phyloP scores from a whole-genome alignment of 2,888 invertebrate species.

The Rhopalosiphum nymphaeae region DNA sequence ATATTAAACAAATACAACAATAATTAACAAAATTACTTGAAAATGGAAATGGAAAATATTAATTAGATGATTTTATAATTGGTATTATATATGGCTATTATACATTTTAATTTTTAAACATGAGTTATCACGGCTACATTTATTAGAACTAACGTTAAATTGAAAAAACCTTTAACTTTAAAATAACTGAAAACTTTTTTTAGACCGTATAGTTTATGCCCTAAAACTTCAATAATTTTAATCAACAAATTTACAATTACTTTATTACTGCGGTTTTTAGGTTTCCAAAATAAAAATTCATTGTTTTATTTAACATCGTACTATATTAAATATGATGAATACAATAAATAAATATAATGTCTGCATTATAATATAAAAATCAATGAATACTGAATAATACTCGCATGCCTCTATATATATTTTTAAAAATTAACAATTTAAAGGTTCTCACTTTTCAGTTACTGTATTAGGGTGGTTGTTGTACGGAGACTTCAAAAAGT shows the following conservation, averaged over 20 bases:
- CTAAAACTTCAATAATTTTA: not conserved
- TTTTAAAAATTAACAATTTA: not conserved
- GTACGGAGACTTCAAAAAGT: not conserved
- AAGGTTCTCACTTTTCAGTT: not conserved
- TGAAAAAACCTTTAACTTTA: not conserved
- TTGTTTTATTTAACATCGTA: not conserved
- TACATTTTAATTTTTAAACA: not conserved
- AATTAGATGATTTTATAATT: not conserved
- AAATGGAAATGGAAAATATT: not conserved
- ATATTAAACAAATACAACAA: not conserved
- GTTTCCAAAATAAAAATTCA: not conserved
- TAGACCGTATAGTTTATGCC: not conserved
- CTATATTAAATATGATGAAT: not conserved
- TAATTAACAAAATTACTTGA: not conserved
- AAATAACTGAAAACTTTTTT: not conserved
- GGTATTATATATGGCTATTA: not conserved
- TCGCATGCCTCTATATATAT: not conserved
- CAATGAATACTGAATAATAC: not conserved
- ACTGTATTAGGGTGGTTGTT: not conserved
- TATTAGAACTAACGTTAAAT: not conserved
- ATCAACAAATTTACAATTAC: not conserved
- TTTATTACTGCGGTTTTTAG: not conserved
- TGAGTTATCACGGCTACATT: not conserved
- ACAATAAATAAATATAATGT: constrained; percentile 10
- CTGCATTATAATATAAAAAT: not conserved